Evolutionary conservation across 1,140 invertebrate species (phyloP), one percentile per base, ranked within the genome.

Genomic region (Drosophila pruinosa): DNA sequence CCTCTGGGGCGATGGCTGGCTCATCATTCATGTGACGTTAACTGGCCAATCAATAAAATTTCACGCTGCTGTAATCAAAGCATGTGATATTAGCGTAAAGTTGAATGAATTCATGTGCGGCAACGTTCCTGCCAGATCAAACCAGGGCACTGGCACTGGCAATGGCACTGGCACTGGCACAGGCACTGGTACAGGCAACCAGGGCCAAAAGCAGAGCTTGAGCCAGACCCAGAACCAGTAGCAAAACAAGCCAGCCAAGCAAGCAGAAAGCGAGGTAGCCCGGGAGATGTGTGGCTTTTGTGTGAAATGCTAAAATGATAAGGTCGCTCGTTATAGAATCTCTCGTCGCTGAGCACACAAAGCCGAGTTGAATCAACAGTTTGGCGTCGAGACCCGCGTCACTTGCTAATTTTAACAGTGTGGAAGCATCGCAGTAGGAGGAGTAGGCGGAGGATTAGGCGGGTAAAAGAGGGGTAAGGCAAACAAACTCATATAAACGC

Each of bases 51-150:
- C 88, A 88, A 89, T 89, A 89, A 88, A 89, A 88, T 89, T 89
- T 89, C 88, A 89, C 88, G 88, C 72, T 86, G 62, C 82, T 80
- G 76, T 89, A 90, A 88, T 89, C 88, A 89, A 89, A 89, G 88
- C 88, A 80, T 81, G 82, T 71, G 88, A 80, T 89, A 89, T 89
- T 89, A 89, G 88, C 69, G 88, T 75, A 83, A 90, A 89, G 88
- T 90, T 89, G 81, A 89, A 88, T 89, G 88, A 73, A 70, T 89
- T 73, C 86, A 72, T 72, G 75, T 78, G 45, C 64, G 53, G 24
- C 61, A 61, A 3, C 50, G 47, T 69, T 39, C 57, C 62, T 39
- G 50, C 39, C 61, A 56, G 64, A 36, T 50, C 56, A 61, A 57
- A 45, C 41, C 50, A 14, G 39, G 48, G 22, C 14, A 24, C 59